Base-by-base conservation (phyloP, 2,113 vertebrate species). In the Mus pahari region DNA sequence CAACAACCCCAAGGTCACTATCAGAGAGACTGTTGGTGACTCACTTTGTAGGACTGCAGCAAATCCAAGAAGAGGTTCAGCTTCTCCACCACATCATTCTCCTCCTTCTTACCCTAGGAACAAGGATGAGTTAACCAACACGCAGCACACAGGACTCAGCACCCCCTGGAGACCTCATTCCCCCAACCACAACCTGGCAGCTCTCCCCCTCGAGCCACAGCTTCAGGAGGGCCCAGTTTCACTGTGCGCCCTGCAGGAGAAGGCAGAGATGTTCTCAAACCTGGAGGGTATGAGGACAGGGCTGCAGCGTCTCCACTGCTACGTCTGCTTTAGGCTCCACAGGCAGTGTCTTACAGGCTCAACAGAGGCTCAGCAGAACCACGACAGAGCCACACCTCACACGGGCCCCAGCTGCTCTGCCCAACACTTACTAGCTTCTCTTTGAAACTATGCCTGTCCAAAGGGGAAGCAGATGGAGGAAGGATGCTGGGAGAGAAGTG, bases 71-170 rank as follows among this genome's bases (percentile, higher is more conserved):
- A 99, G 91, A 99, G 98, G 98, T 99, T 99, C 96, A 99, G 97
- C 97, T 99, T 99, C 98, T 99, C 99, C 98, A 99, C 99, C 92
- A 99, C 99, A 86, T 99, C 99, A 83, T 99, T 99, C 97, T 99
- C 99, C 95, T 99, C 99, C 98, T 99, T 98, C 98, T 98, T 99
- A 93, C 99, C 99, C 99, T 99, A 94, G 95, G 97, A 98, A 98
- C 95, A 98, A 89, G 93, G 89, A 87, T 89, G 92, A 96, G 60
- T 86, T 92, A 94, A 91, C 95, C 93, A 53, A 64, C 33, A 11
- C 11, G 0, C 42, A 75, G 53, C 73, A 6, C 19, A 33, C 48
- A 17, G 78, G 73, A 53, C 71, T 9, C 20, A 50, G 33, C 10
- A 70, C 6, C 66, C 28, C 84, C 62, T 24, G 0, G 8, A 53